Evolutionary conservation across 2,113 vertebrate genomes (phyloP).

Genomic region (Clupea harengus): DNA sequence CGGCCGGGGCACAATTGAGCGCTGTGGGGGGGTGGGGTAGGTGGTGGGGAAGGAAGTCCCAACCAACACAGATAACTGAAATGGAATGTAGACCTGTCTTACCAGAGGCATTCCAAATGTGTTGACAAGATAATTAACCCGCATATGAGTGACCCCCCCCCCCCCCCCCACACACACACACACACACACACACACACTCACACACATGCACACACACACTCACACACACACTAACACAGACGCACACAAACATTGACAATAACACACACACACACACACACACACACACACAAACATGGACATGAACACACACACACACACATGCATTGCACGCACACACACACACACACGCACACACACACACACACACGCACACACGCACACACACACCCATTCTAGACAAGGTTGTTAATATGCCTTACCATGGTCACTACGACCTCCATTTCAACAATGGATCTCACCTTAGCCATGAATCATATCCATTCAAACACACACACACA

Average conservation of each 20-base stretch:
- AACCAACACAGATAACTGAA: not conserved
- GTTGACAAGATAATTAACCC: not conserved
- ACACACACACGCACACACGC: too few relatives aligned
- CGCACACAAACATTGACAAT: too few relatives aligned
- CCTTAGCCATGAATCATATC: not conserved
- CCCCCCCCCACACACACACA: too few relatives aligned
- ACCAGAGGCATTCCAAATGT: not conserved
- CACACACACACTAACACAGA: too few relatives aligned
- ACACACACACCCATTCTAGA: not conserved
- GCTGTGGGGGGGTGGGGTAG: too few relatives aligned
- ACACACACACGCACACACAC: too few relatives aligned
- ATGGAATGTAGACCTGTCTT: not conserved
- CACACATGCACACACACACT: too few relatives aligned
- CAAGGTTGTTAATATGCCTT: not conserved
- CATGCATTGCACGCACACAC: too few relatives aligned
- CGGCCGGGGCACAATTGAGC: not conserved
- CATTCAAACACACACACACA: not conserved
- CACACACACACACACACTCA: too few relatives aligned
- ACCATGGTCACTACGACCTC: not conserved
- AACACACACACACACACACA: not conserved
- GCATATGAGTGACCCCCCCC: not conserved
- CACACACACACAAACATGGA: not conserved
- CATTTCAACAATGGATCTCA: not conserved
- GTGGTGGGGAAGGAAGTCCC: not conserved
- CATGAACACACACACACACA: too few relatives aligned